Conservation (phyloP, 2,888 invertebrate genomes). For the Tetramorium bicarinatum region DNA sequence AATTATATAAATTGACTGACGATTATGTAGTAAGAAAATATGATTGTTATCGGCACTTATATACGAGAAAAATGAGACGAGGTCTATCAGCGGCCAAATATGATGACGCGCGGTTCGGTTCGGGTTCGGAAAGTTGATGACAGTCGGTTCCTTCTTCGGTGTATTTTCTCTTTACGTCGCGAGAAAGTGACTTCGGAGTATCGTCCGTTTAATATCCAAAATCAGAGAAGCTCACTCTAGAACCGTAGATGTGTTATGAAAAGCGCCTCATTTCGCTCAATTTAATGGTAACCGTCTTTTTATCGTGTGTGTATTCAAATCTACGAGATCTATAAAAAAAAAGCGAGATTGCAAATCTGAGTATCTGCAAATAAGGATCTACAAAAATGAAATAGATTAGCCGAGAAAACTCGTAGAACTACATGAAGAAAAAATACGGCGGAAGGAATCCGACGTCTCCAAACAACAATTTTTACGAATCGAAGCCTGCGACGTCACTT, state of each 20-base stretch:
- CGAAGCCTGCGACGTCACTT: neutral
- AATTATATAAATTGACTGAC: neutral
- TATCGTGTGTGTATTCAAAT: neutral
- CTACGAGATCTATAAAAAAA: neutral
- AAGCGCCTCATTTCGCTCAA: neutral
- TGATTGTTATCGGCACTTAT: neutral
- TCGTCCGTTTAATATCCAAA: neutral
- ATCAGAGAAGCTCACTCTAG: neutral
- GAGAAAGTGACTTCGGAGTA: neutral
- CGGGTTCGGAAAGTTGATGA: constrained; percentile 1
- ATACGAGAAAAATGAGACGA: neutral
- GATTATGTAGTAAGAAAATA: neutral
- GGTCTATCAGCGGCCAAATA: neutral
- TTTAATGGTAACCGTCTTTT: neutral
- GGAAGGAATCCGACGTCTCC: neutral
- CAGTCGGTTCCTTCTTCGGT: neutral
- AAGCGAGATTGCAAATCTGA: neutral
- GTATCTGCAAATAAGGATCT: neutral
- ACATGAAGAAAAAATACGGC: neutral
- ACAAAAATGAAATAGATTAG: neutral
- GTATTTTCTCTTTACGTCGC: neutral
- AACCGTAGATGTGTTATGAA: neutral
- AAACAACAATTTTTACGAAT: neutral
- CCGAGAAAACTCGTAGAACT: neutral
- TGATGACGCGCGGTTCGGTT: constrained; percentile 2